Percentiles rank a stretch among this genome's conserved stretches.
Conservation (phyloP, 2,888 invertebrate species). For the Hermodice carunculata region DNA sequence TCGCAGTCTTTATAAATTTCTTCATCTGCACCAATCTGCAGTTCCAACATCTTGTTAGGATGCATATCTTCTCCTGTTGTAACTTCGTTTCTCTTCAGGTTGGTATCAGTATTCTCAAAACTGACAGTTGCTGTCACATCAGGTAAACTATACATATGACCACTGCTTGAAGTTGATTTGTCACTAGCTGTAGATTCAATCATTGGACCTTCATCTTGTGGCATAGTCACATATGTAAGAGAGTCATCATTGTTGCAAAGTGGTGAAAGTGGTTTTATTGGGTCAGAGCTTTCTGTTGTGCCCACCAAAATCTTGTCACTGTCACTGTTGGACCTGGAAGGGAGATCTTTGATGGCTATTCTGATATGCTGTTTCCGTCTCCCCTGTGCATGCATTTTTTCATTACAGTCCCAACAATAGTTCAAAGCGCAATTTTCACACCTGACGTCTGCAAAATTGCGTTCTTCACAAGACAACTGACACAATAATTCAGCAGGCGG, state of each 20-base stretch:
- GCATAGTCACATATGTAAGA: conserved; percentile 59
- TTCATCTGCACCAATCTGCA: too few relatives aligned
- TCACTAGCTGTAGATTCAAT: too few relatives aligned
- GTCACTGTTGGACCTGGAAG: too few relatives aligned
- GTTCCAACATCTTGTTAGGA: too few relatives aligned
- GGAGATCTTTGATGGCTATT: too few relatives aligned
- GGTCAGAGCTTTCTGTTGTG: background rate
- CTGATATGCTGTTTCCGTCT: conserved; percentile 3
- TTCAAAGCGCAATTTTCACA: conserved; percentile 63
- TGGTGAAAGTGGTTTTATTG: conserved; percentile 52
- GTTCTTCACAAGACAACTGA: conserved; percentile 56
- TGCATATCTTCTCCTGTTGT: too few relatives aligned
- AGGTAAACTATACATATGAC: too few relatives aligned
- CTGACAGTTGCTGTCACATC: too few relatives aligned
- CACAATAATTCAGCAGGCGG: conserved; percentile 60
- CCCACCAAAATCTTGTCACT: conserved; percentile 28
- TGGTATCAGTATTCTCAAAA: too few relatives aligned
- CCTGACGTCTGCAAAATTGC: conserved; percentile 66
- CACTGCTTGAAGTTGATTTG: too few relatives aligned
- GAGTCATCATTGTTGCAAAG: conserved; percentile 49
- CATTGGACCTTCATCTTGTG: conserved; percentile 46
- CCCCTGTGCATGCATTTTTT: conserved; percentile 43
- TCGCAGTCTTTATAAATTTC: conserved; percentile 43
- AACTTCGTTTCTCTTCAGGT: too few relatives aligned
- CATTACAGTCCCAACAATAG: conserved; percentile 66